Percentiles rank a stretch among this genome's conserved stretches.
Conservation (phyloP, 2,113 vertebrate species). For the Gymnocephalus cernua region DNA sequence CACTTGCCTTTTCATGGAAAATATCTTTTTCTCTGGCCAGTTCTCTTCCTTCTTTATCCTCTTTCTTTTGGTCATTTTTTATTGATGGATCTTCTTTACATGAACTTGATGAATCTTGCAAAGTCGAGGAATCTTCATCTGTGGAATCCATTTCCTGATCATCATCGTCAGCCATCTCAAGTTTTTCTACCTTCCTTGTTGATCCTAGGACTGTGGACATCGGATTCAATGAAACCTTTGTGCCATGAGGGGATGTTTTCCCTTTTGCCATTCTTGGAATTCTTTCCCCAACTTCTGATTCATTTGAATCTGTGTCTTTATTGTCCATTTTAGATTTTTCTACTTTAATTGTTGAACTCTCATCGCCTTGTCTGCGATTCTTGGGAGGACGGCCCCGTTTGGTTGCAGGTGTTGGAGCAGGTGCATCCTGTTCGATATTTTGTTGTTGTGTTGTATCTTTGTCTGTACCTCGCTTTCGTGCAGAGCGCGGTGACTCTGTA, state of each 20-base stretch:
- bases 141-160: conserved; percentile 79
- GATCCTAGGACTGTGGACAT: conserved; percentile 67
- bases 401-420: conserved; percentile 75
- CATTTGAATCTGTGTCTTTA: conserved; percentile 89
- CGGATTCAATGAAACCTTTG: conserved; percentile 83
- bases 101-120: conserved; percentile 61
- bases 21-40: conserved; percentile 70
- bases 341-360: conserved; percentile 82
- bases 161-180: conserved; percentile 74
- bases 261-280: conserved; percentile 82
- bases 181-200: conserved; percentile 88
- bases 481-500: conserved; percentile 87
- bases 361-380: conserved; percentile 88
- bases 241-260: conserved; percentile 75
- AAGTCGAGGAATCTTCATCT: conserved; percentile 65
- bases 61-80: conserved; percentile 80
- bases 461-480: conserved; percentile 89
- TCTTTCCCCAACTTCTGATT: conserved; percentile 84
- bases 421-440: conserved; percentile 79
- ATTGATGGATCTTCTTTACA: conserved; percentile 71
- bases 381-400: conserved; percentile 94
- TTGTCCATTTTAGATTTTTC: conserved; percentile 85
- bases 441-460: conserved; percentile 83
- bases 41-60: conserved; percentile 71
- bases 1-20: conserved; percentile 70